Percentiles rank a stretch among this genome's conserved stretches.
phyloP scores from a whole-genome alignment of 2,113 vertebrate species.

The Microcebus tavaratra region DNA sequence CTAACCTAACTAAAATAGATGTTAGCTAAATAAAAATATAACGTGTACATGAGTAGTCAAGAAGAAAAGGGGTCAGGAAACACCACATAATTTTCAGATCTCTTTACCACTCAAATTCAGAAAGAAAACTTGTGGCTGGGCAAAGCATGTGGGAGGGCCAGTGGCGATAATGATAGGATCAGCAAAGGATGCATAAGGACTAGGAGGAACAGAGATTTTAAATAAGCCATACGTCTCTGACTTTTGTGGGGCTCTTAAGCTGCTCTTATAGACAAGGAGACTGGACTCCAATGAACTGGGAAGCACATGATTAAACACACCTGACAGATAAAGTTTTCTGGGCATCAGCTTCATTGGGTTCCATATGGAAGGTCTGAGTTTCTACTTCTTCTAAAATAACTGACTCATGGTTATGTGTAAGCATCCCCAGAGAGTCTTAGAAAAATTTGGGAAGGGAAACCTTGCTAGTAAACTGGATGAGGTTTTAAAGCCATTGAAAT shows the following conservation, averaged over 20 bases:
- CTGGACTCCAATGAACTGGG: neutral
- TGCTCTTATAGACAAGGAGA: neutral
- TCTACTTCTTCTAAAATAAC: constrained; percentile 18
- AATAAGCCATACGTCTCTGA: neutral
- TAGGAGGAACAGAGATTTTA: neutral
- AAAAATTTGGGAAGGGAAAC: constrained; percentile 43
- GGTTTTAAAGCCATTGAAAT: constrained; percentile 61
- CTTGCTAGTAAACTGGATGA: neutral
- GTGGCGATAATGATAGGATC: neutral
- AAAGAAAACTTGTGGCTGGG: neutral
- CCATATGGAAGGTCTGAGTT: neutral
- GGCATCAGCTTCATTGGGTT: neutral
- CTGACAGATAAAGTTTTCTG: neutral
- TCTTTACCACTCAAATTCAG: neutral
- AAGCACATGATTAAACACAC: neutral
- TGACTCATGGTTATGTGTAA: neutral
- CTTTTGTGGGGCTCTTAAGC: neutral
- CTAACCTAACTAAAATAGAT: constrained; percentile 38
- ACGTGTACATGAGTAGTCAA: neutral
- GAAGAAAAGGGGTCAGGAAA: neutral
- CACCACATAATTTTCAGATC: neutral
- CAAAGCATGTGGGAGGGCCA: neutral
- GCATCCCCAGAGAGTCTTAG: constrained; percentile 15
- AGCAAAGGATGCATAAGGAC: neutral
- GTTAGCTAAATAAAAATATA: neutral